A percentile compares a stretch with the other conserved stretches of the same genome.
phyloP scores from a whole-genome alignment of 64 coral and sea anemone species.

The Montipora efflorescens region DNA sequence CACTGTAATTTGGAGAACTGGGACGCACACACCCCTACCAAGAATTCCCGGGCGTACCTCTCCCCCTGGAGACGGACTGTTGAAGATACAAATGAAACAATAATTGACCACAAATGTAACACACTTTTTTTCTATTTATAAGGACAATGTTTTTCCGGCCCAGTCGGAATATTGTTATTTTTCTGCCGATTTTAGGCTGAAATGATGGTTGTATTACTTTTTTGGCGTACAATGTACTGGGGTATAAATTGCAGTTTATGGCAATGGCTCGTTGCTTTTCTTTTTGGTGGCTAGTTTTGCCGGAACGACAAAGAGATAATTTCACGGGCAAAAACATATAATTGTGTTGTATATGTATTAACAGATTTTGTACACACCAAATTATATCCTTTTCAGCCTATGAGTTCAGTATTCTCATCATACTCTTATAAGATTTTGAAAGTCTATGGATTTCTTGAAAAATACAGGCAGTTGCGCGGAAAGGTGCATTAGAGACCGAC shows the following conservation, averaged over 20 bases:
- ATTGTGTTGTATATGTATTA: background rate
- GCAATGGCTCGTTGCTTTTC: background rate
- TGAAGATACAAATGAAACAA: no score
- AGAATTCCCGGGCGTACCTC: no score
- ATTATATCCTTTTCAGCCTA: background rate
- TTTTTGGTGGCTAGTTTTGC: slow-evolving; percentile 11
- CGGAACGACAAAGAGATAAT: background rate
- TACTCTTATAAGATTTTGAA: slow-evolving; percentile 21
- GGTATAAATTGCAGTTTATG: background rate
- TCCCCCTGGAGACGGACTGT: no score
- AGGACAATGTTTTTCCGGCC: background rate
- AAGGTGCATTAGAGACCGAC: slow-evolving; percentile 11
- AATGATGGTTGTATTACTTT: background rate
- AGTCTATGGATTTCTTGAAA: slow-evolving; percentile 2
- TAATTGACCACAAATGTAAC: no score
- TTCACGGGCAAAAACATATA: background rate
- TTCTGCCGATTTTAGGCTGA: slow-evolving; percentile 17
- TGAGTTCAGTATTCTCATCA: slow-evolving; percentile 19
- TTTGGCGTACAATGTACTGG: background rate
- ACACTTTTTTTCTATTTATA: no score
- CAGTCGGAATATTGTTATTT: slow-evolving; percentile 3
- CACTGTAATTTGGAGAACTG: no score
- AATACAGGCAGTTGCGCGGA: background rate
- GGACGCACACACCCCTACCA: no score
- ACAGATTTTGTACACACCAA: background rate